Evolutionary conservation across 2,888 invertebrate species (phyloP).

Genomic region (Clistopyga incitator): DNA sequence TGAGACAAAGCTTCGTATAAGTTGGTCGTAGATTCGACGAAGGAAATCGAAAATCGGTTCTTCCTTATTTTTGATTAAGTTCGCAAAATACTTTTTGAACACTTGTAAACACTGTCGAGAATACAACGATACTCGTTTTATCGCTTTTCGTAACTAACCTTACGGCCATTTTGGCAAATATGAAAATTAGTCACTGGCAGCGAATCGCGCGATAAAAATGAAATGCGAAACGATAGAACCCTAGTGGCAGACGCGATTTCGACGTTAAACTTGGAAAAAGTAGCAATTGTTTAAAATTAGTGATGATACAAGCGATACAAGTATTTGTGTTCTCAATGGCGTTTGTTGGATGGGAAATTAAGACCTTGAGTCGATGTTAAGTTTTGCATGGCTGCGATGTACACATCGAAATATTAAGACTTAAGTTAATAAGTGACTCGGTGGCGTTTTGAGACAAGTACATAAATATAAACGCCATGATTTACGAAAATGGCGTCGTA

Average conservation of each 20-base stretch:
- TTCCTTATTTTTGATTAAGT: neutral
- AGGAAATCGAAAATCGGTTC: neutral
- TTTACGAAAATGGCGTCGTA: slow-evolving; percentile 2
- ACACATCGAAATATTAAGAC: neutral
- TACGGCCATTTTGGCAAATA: neutral
- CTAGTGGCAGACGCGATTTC: neutral
- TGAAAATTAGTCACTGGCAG: neutral
- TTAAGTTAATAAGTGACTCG: neutral
- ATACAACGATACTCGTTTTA: neutral
- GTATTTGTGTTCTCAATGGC: neutral
- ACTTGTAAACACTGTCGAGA: neutral
- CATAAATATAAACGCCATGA: neutral
- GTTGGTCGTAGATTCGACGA: neutral
- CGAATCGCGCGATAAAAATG: neutral
- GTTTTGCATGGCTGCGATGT: neutral
- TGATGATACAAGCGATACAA: neutral
- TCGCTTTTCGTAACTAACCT: neutral
- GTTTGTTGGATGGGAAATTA: neutral
- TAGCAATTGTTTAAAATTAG: slow-evolving; percentile 2
- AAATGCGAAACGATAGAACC: neutral
- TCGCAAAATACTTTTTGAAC: neutral
- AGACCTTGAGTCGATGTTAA: neutral
- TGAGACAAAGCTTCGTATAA: slow-evolving; percentile 37
- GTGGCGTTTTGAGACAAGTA: neutral
- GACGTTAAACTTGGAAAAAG: too few species aligned